Evolutionary conservation across 2,888 invertebrate species (phyloP).

Genomic region (Abscondita cerata): DNA sequence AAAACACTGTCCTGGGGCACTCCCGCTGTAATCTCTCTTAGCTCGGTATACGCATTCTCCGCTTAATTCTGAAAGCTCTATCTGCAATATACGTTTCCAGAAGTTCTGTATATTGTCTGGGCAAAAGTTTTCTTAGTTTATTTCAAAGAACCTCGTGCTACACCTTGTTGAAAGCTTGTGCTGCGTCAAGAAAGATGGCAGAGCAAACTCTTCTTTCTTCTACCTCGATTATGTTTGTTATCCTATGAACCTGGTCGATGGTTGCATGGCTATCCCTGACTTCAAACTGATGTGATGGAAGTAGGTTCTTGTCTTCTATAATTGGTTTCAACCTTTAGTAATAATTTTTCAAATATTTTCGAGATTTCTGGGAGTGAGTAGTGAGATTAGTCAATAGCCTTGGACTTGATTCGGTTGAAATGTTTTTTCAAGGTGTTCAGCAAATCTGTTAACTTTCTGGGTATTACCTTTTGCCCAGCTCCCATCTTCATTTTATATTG

Average conservation of each 20-base stretch:
- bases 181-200: not conserved
- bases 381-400: slow-evolving; percentile 4
- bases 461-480: not conserved
- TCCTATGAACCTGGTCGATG: not conserved
- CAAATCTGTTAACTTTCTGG: not conserved
- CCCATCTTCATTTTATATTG: not conserved
- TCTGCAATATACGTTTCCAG: not conserved
- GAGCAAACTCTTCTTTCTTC: not conserved
- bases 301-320: not conserved
- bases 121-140: not conserved
- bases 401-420: slow-evolving; percentile 4
- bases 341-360: slow-evolving; percentile 8
- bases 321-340: slow-evolving; percentile 1
- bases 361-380: slow-evolving; percentile 5
- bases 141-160: not conserved
- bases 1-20: slow-evolving; percentile 30
- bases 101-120: not conserved
- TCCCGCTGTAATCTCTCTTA: not conserved
- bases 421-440: not conserved
- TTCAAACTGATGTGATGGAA: not conserved
- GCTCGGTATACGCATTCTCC: not conserved
- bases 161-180: not conserved
- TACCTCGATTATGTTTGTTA: not conserved
- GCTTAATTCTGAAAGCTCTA: not conserved
- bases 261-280: not conserved